phyloP scores from a whole-genome alignment of 1,140 invertebrate species.

The Dryas iulia region DNA sequence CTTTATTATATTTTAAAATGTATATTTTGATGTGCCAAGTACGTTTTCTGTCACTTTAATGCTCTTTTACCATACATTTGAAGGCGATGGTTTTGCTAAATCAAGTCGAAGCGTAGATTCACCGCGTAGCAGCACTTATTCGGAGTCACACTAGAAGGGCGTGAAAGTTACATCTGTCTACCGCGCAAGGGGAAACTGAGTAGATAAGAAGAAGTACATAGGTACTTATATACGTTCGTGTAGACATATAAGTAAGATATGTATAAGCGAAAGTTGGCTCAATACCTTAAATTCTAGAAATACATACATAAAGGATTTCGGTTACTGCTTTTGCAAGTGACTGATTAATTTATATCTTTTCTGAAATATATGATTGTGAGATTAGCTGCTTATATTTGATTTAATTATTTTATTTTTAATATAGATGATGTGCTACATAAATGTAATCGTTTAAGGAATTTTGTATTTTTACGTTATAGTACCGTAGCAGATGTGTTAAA shows the following conservation, averaged over 20 bases:
- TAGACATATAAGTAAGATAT: background rate
- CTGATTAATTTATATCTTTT: no score
- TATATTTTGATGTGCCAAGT: no score
- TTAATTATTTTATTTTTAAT: no score
- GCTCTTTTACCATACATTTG: background rate
- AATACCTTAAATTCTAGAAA: background rate
- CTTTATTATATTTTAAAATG: no score
- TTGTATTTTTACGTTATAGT: background rate
- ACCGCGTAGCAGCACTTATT: background rate
- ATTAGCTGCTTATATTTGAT: no score
- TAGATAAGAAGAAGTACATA: background rate
- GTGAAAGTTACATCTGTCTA: conserved; percentile 2
- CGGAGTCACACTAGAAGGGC: background rate
- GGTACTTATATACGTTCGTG: background rate
- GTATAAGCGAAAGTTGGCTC: background rate
- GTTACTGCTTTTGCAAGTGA: background rate
- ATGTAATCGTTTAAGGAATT: background rate
- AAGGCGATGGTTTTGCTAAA: background rate
- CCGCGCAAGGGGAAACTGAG: background rate
- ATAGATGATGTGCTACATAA: background rate
- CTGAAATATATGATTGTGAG: no score
- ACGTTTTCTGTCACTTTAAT: no score
- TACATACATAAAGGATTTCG: background rate
- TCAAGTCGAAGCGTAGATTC: background rate
- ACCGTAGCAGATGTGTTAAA: no score